Evolutionary conservation across 2,888 invertebrate species (phyloP).

Genomic region (Chymomyza procnemis): DNA sequence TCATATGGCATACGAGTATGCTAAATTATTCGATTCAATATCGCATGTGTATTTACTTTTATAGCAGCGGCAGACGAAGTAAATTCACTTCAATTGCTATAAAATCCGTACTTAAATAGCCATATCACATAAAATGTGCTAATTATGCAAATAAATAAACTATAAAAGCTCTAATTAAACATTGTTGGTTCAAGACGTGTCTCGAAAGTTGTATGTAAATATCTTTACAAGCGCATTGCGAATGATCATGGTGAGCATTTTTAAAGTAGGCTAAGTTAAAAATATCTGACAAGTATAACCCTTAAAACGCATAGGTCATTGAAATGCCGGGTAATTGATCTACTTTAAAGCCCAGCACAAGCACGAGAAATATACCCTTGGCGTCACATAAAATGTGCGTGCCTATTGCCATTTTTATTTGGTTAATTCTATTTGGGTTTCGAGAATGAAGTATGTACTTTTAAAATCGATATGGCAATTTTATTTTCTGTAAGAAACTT

Average conservation of each 20-base stretch:
- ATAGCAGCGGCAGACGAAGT: background rate
- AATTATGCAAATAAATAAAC: conserved; percentile 64
- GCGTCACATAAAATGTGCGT: background rate
- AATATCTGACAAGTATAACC: background rate
- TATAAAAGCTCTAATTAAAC: conserved; percentile 70
- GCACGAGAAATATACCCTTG: background rate
- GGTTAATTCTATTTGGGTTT: no score
- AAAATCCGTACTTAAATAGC: conserved; percentile 60
- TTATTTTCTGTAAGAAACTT: no score
- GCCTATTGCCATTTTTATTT: background rate
- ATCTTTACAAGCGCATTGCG: background rate
- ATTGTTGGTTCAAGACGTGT: conserved; percentile 57
- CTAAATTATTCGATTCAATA: conserved; percentile 42
- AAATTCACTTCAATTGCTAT: conserved; percentile 59
- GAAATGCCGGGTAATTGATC: conserved; percentile 20
- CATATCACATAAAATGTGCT: conserved; percentile 64
- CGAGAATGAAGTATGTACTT: no score
- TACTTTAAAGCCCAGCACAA: background rate
- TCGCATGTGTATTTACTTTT: background rate
- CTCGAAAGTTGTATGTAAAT: conserved; percentile 8
- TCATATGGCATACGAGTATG: conserved; percentile 13
- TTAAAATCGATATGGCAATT: no score
- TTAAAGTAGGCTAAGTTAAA: background rate
- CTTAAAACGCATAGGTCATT: conserved; percentile 9
- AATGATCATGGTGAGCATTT: background rate